Conservation (phyloP, 2,888 invertebrate species). For the Linnaemya vulpina region DNA sequence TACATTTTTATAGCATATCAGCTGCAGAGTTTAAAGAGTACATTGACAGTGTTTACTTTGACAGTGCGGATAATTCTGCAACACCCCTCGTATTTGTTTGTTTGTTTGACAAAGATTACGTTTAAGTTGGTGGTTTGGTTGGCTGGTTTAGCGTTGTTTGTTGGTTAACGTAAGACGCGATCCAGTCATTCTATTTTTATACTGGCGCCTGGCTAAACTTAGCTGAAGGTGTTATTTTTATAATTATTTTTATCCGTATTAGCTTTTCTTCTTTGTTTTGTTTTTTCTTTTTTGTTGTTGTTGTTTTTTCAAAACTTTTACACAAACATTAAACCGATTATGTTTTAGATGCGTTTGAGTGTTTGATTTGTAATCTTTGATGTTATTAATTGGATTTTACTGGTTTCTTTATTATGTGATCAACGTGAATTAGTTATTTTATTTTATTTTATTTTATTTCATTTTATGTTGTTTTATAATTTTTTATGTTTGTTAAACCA, state of each 20-base stretch:
- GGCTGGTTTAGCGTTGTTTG: conserved; percentile 24
- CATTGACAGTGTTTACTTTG: background rate
- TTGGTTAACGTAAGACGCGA: conserved; percentile 28
- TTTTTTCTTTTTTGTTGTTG: conserved; percentile 18
- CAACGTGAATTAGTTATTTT: conserved; percentile 11
- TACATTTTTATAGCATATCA: background rate
- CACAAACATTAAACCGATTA: conserved; percentile 16
- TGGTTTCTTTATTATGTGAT: conserved; percentile 40
- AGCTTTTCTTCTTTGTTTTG: conserved; percentile 7
- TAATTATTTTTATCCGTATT: conserved; percentile 12
- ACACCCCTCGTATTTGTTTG: conserved; percentile 21
- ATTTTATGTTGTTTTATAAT: too few relatives aligned
- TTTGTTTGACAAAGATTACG: conserved; percentile 45
- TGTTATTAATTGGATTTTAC: conserved; percentile 33
- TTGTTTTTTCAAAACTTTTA: conserved; percentile 35
- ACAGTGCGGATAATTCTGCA: background rate
- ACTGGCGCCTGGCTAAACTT: conserved; percentile 62
- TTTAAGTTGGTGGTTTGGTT: conserved; percentile 34
- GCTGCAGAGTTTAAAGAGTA: background rate
- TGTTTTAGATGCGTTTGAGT: conserved; percentile 14
- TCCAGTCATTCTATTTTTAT: conserved; percentile 58
- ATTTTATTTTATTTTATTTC: too few relatives aligned
- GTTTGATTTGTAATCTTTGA: conserved; percentile 35
- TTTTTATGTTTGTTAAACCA: conserved; percentile 6
- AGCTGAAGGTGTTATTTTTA: conserved; percentile 42